phyloP scores from a whole-genome alignment of 2,888 invertebrate genomes.

The Idaea straminata region DNA sequence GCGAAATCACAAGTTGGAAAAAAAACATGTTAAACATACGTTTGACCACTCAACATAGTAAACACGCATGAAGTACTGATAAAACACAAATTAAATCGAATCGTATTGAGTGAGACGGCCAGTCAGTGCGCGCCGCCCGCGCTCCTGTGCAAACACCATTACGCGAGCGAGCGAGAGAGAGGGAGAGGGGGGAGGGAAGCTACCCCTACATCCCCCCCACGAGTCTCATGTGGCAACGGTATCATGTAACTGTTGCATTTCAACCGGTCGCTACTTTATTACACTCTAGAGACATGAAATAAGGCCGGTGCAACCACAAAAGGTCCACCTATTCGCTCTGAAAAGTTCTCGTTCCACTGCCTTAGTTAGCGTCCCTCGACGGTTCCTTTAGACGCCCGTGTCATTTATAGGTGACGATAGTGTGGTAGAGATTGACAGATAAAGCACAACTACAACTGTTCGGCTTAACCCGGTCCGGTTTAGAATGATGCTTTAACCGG shows the following conservation, averaged over 20 bases:
- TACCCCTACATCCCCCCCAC: slow-evolving; percentile 4
- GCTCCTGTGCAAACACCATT: slow-evolving; percentile 43
- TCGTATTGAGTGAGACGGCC: slow-evolving; percentile 21
- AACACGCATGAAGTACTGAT: slow-evolving; percentile 20
- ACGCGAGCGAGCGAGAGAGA: slow-evolving; percentile 15
- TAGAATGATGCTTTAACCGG: no score
- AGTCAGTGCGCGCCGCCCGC: slow-evolving; percentile 22
- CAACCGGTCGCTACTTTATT: background rate
- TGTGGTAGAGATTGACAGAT: no score
- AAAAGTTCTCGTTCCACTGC: no score
- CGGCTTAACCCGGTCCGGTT: no score
- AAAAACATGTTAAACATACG: background rate
- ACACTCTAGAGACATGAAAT: no score
- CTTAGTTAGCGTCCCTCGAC: no score
- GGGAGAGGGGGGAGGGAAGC: background rate
- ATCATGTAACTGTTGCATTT: slow-evolving; percentile 10
- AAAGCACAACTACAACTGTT: no score
- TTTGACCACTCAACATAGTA: background rate
- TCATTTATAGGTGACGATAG: no score
- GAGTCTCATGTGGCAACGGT: slow-evolving; percentile 14
- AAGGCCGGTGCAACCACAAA: no score
- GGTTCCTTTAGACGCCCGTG: no score
- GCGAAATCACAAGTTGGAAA: background rate
- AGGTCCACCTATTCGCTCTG: no score
- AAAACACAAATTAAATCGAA: slow-evolving; percentile 44